Evolutionary conservation across 2,797 vertebrate species (phyloP), one percentile per base, ranked within the genome.

Genomic region (Hirundo rustica): DNA sequence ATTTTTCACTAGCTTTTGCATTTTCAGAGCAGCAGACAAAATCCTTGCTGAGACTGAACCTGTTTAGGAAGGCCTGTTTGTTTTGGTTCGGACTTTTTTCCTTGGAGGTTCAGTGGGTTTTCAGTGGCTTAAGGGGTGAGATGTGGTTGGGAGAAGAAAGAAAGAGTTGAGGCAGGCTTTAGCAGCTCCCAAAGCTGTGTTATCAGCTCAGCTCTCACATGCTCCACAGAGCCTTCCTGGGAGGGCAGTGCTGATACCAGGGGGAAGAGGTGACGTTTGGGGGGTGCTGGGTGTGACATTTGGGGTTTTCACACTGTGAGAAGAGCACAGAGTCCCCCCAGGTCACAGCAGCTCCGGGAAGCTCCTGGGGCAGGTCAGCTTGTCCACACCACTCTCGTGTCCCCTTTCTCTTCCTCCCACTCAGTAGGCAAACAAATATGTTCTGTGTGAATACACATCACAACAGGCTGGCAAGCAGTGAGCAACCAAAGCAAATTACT

Each of bases 401-500:
- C 81, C 91, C 85, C 61, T 95, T 70, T 76, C 70, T 87, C 64
- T 91, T 92, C 93, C 89, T 96, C 91, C 76, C 87, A 54, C 95
- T 94, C 89, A 65, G 40, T 66, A 83, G 45, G 89, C 67, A 96
- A 94, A 88, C 94, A 97, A 95, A 84, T 58, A 68, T 88, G 86
- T 94, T 95, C 51, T 92, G 85, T 96, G 85, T 92, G 92, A 97
- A 93, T 82, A 83, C 93, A 65, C 51, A 91, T 93, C 88, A 88
- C 92, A 93, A 68, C 80, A 96, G 81, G n/a, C 84, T 92, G 91
- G 95, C 91, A 92, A 91, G 89, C 84, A 91, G 55, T n/a, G 90
- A 94, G 81, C 97, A 92, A 94, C 83, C 95, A 88, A 88, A 97
- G 87, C 88, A 96, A 92, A 97, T 96, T 89, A 72, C 93, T 93